These are phyloP conservation scores for Sinodicranocentrus sp. DNA, from an alignment of 2,888 invertebrate genomes.

Conservation along the genomic window DNA sequence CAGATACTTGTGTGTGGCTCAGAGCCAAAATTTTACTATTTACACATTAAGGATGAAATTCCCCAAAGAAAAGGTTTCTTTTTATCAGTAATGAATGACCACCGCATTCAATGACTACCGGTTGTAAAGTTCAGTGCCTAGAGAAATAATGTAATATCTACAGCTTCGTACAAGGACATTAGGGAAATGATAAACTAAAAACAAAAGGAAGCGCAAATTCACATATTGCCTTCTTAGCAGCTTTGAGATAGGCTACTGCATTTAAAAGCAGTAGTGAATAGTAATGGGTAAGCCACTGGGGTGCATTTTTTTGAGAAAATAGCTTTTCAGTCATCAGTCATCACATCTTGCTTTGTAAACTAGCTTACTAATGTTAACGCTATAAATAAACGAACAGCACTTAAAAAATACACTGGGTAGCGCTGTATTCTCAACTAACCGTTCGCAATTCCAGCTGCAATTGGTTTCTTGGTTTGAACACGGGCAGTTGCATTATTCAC, in stretches of 20 bases:
- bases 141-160: slow-evolving; percentile 47
- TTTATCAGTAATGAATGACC: slow-evolving; percentile 55
- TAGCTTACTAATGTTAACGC: no score
- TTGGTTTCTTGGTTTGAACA: slow-evolving; percentile 99
- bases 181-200: slow-evolving; percentile 49
- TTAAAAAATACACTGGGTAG: slow-evolving; percentile 8
- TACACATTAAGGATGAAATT: slow-evolving; percentile 40
- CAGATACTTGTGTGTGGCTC: slow-evolving; percentile 31
- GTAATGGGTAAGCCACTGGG: slow-evolving; percentile 32
- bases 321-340: slow-evolving; percentile 52
- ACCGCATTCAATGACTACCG: slow-evolving; percentile 59
- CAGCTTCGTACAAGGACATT: slow-evolving; percentile 34
- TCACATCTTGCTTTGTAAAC: slow-evolving; percentile 36
- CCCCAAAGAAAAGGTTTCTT: slow-evolving; percentile 43
- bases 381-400: slow-evolving; percentile 13
- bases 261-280: slow-evolving; percentile 26
- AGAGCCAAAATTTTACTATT: slow-evolving; percentile 47
- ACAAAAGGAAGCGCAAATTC: slow-evolving; percentile 27
- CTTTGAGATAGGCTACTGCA: slow-evolving; percentile 43
- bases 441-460: slow-evolving; percentile 85
- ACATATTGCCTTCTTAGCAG: slow-evolving; percentile 46
- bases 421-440: slow-evolving; percentile 83
- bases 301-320: slow-evolving; percentile 48
- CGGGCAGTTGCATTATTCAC: slow-evolving; percentile 99
- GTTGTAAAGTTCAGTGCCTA: slow-evolving; percentile 63